Evolutionary conservation across 2,797 vertebrate genomes (phyloP), one percentile per base, ranked within the genome.

Genomic region (Siniperca undulata): DNA sequence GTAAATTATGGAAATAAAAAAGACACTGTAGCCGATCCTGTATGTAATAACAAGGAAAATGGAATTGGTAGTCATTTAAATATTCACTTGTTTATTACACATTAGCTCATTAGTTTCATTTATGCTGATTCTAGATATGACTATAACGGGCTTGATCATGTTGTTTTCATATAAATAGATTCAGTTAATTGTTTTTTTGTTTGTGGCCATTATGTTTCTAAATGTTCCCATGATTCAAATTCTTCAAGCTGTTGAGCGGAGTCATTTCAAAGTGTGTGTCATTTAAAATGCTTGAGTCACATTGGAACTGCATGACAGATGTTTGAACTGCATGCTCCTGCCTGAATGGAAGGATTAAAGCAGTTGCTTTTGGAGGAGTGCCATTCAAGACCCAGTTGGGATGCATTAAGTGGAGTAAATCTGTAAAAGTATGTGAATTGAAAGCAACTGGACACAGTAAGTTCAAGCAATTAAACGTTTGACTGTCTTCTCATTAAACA

Each of bases 241-340:
- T 55, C 66, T 77, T 62, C 71, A 84, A 84, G 73, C 80, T 85
- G 83, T 70, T 58, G 67, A 81, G 81, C 55, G 80, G 78, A 80
- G 75, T 80, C 72, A 80, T 90, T 81, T 72, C 22, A 67, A 67
- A 80, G 68, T 48, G 75, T 64, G 74, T 78, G 69, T 78, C 83
- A 75, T 85, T 90, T 82, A 74, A 88, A 88, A 90, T 76, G 70
- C 65, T 70, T 2, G 71, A 88, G 76, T 86, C 89, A 59, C 67
- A 87, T 91, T 85, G 79, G 86, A 90, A 83, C 85, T 74, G 77
- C 60, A 48, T 90, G 86, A 87, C 92, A 92, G 91, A 90, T 93
- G 92, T 92, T 89, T 79, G 89, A 89, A 77, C 81, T 70, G 74
- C 86, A 75, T 82, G 86, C 80, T 87, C 67, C 86, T 40, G 82